Base-by-base conservation (phyloP, 2,888 invertebrate species). In the Pristionchus fissidentatus region DNA sequence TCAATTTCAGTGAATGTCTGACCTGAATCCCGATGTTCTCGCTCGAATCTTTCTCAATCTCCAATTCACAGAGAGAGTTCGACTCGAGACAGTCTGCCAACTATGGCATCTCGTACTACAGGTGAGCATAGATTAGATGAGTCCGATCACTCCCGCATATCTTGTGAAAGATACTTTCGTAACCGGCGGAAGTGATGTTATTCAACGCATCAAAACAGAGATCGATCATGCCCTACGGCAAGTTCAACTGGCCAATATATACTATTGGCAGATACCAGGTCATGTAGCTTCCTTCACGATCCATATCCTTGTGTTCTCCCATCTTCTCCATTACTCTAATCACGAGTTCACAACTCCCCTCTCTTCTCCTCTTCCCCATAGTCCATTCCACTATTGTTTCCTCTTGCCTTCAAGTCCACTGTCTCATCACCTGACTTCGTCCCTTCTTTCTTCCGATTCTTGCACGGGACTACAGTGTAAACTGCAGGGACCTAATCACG, bases 51-150 rank as follows among this genome's bases (percentile, higher is more conserved):
- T 87, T 52, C 84, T 83, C 83, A 84, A 84, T 66, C 84, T 87
- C 35, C 70, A 82, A 60, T 88, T 91, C 66, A 55, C 77, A 13
- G 86, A 91, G 35, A 84, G 88, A 78, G 87, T 91, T 19, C 84
- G 84, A 43, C 55, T 87, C 43, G 91, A 91, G 83, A 60, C 79
- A 13, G 91, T 90, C 22, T 90, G 90, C 57, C 66, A 84, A n/a
- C 8, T 52, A 49, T 88, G 87, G 87, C 83, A 83, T 38, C 35
- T 43, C 26, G 84, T 88, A n/a, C 81, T 87, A 15, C 85, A 84
- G 86, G 87, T 86, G 32, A 84, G 73, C 70, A 75, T 35, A n/a
- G 4, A 32, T n/a, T 26, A n/a, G n/a, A n/a, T n/a, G n/a, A n/a
- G n/a, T n/a, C n/a, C n/a, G n/a, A n/a, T n/a, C n/a, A n/a, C n/a